Base-by-base conservation (phyloP, 2,888 invertebrate species). In the Spialia ferax region DNA sequence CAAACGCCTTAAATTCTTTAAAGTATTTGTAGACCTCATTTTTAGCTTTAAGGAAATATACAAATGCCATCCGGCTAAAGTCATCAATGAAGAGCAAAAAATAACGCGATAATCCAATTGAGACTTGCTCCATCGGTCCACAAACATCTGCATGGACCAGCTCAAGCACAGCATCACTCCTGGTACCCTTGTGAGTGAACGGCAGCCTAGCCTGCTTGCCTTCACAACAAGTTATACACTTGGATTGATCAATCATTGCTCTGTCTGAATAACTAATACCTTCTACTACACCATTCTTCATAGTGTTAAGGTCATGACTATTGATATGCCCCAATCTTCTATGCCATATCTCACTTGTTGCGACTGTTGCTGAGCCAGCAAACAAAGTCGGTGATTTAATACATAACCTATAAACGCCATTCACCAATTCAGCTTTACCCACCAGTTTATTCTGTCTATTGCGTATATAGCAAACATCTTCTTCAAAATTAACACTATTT, bases 11-110 rank as follows among this genome's bases (percentile, higher is more conserved):
- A 26, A 55, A 55, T 15, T 55, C 55, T 55, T 26, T 55, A n/a
- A 55, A 55, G 23, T 29, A 55, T n/a, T 18, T 32, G 15, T n/a
- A n/a, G n/a, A n/a, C n/a, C n/a, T n/a, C n/a, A 56, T 32, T 64
- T 38, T 69, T 63, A n/a, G n/a, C 0, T 62, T 54, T 42, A 10
- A 68, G 35, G 45, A 70, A 69, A 61, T 70, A 70, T 13, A 70
- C 50, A 54, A 45, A 38, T 11, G 35, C 3, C 73, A 73, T 73
- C 7, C 71, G 11, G 50, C 68, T 70, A 20, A 50, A 70, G 42
- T 74, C 73, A 42, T 73, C 71, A 0, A 74, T 29, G 35, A 73
- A 71, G 7, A 73, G 20, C 13, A 74, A 38, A 29, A 29, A 70
- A 32, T 69, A 68, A 38, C 62, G 59, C 0, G 65, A 42, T 1